Percentiles rank a stretch among this genome's conserved stretches.
phyloP scores from a whole-genome alignment of 2,797 vertebrate genomes.

The Phataginus tricuspis region DNA sequence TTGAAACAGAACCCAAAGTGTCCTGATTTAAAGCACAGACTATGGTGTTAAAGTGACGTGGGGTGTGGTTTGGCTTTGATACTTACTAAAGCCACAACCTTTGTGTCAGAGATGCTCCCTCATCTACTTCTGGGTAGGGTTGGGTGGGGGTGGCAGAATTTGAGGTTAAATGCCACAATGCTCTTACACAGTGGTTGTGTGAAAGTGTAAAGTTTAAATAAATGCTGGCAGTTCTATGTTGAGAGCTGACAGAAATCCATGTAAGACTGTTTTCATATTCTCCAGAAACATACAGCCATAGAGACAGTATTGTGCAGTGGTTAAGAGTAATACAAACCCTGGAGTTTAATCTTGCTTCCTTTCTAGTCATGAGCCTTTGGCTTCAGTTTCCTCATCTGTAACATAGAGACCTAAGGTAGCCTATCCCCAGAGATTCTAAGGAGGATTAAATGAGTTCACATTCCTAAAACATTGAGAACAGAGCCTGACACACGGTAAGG shows the following conservation, averaged over 20 bases:
- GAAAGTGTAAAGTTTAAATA: neutral
- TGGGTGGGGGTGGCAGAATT: neutral
- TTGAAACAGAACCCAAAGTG: neutral
- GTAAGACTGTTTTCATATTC: neutral
- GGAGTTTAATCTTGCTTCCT: neutral
- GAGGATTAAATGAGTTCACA: neutral
- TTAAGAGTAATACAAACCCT: neutral
- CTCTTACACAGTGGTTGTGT: neutral
- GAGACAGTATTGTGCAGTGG: neutral
- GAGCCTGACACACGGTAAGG: neutral
- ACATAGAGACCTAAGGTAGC: neutral
- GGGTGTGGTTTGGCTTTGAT: slow-evolving; percentile 39
- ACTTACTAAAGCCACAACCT: neutral
- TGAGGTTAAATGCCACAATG: neutral
- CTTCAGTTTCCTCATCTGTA: neutral
- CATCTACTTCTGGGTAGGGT: neutral
- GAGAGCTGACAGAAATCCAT: neutral
- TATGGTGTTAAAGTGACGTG: neutral
- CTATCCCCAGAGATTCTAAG: neutral
- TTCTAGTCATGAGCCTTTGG: neutral
- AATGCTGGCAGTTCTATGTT: neutral
- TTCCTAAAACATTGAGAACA: neutral
- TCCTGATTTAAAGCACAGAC: neutral
- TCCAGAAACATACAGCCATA: neutral
- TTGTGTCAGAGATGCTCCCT: neutral